phyloP scores from a whole-genome alignment of 2,888 invertebrate species.

The Aspidiotus destructor region DNA sequence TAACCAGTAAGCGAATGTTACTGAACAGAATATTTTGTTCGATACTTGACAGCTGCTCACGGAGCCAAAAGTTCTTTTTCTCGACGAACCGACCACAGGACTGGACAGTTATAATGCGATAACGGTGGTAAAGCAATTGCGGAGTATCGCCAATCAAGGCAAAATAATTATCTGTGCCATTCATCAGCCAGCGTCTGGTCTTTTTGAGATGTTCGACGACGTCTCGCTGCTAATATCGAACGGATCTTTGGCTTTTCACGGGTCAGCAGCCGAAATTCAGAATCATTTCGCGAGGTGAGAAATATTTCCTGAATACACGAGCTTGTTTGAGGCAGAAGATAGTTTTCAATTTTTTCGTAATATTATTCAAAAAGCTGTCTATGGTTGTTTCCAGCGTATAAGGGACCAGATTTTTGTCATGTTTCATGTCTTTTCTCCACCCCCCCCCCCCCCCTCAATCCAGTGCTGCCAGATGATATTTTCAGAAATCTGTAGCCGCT shows the following conservation, averaged over 20 bases:
- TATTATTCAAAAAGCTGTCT: conserved; percentile 7
- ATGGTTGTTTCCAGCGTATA: too few relatives aligned
- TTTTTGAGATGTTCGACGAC: conserved; percentile 35
- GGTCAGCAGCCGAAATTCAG: conserved; percentile 14
- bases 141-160: conserved; percentile 47
- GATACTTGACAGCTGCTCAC: conserved; percentile 56
- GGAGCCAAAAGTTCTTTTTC: conserved; percentile 79
- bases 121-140: conserved; percentile 61
- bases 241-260: conserved; percentile 35
- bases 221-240: conserved; percentile 29
- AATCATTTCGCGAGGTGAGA: conserved; percentile 16
- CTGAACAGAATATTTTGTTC: too few relatives aligned
- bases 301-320: too few relatives aligned
- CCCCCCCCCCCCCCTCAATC: too few relatives aligned
- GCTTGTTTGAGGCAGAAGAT: too few relatives aligned
- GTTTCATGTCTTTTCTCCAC: too few relatives aligned
- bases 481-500: too few relatives aligned
- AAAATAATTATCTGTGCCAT: conserved; percentile 35
- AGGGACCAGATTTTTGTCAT: too few relatives aligned
- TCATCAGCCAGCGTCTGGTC: conserved; percentile 35
- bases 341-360: too few relatives aligned
- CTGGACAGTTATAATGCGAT: conserved; percentile 82
- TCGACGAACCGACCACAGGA: conserved; percentile 90
- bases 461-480: too few relatives aligned
- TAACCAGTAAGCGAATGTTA: too few relatives aligned